A percentile compares a stretch with the other conserved stretches of the same genome.
Evolutionary conservation across 2,797 vertebrate genomes (phyloP).

Genomic region (Catostomus latipinnis): DNA sequence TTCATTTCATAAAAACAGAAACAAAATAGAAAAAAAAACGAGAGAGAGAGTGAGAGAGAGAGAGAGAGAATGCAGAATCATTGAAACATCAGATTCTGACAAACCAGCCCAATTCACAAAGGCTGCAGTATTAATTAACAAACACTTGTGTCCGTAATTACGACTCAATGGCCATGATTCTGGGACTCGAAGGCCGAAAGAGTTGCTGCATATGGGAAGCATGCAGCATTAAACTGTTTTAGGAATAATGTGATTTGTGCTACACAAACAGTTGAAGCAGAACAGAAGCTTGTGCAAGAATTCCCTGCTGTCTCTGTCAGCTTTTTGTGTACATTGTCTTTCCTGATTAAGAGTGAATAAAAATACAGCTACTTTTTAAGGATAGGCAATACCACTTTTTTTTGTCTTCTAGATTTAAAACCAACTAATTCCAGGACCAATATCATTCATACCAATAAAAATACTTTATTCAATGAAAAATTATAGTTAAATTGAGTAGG

Average conservation of each 20-base stretch:
- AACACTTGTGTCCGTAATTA: constrained; percentile 55
- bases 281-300: constrained; percentile 31
- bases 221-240: constrained; percentile 21
- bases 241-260: constrained; percentile 23
- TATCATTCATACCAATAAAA: too few species aligned
- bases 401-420: too few species aligned
- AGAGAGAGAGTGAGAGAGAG: neutral
- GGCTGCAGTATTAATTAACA: constrained; percentile 57
- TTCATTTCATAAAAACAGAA: constrained; percentile 46
- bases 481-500: too few species aligned
- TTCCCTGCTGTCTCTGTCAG: constrained; percentile 1
- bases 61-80: constrained; percentile 30
- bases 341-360: constrained; percentile 1
- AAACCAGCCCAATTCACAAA: constrained; percentile 54
- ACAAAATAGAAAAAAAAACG: neutral
- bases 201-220: constrained; percentile 42
- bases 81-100: constrained; percentile 48
- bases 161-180: constrained; percentile 49
- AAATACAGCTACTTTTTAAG: neutral
- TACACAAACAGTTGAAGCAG: constrained; percentile 28
- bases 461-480: too few species aligned
- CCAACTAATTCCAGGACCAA: too few species aligned
- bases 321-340: neutral
- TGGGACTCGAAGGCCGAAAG: constrained; percentile 33
- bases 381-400: too few species aligned